Conservation (phyloP, 2,113 vertebrate species). For the Nyctereutes procyonoides region DNA sequence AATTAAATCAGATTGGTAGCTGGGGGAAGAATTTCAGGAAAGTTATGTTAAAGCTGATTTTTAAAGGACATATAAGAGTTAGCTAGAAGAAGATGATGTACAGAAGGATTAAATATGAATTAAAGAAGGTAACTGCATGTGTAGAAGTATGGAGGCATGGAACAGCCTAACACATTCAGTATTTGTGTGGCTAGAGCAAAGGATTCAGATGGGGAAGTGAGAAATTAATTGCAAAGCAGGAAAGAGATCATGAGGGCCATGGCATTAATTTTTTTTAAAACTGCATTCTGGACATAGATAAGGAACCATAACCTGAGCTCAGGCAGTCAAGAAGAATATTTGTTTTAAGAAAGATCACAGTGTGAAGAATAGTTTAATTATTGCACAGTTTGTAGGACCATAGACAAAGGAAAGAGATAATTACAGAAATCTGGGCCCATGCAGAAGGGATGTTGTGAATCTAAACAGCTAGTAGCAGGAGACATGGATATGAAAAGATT, state of each 20-base stretch:
- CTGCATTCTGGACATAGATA: background rate
- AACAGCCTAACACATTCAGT: background rate
- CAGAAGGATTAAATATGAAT: background rate
- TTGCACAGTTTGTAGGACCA: background rate
- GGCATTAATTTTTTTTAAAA: background rate
- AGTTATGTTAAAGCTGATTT: background rate
- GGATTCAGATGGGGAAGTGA: background rate
- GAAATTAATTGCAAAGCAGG: background rate
- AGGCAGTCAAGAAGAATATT: background rate
- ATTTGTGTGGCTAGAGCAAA: background rate
- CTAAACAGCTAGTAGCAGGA: background rate
- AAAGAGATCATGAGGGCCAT: background rate
- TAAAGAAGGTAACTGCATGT: background rate
- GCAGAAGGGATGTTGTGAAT: background rate
- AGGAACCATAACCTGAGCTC: background rate
- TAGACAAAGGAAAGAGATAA: background rate
- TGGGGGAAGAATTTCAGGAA: background rate
- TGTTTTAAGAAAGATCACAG: background rate
- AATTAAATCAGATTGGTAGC: slow-evolving; percentile 14
- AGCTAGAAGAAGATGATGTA: background rate
- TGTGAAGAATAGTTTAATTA: background rate
- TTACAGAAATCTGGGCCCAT: background rate
- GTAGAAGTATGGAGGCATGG: background rate
- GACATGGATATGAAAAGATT: background rate
- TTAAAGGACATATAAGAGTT: background rate